Evolutionary conservation across 1,140 invertebrate species (phyloP), one percentile per base, ranked within the genome.

Genomic region (Philotrypesis tridentata): DNA sequence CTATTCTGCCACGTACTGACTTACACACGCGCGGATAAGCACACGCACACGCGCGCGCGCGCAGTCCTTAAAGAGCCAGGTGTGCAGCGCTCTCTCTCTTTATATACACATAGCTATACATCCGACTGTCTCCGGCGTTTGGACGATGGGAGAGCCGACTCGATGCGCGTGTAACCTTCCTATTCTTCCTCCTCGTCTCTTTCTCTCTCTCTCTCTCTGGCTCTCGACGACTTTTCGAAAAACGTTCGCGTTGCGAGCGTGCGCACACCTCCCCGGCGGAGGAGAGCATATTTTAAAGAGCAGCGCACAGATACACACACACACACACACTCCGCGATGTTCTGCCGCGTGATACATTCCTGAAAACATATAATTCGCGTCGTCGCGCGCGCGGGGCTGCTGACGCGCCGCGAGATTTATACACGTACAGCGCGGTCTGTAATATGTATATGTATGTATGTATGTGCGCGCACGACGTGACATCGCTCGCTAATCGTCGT

Each of bases 11-110:
- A 55, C 76, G 65, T 70, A 78, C 48, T 17, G 48, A 55, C 48
- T 55, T 55, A 55, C 21, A 55, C 25, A 33, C 27, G 63, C 76
- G 29, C 76, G 37, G 48, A 55, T 55, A 55, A 55, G 21, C 48
- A 55, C 48, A n/a, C 37, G 27, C 61, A 61, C 9, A 37, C n/a
- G 37, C 21, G 27, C 82, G 84, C 27, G 31, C 65, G 65, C 12
- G 29, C 67, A 60, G 77, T 63, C 63, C 68, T 71, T 79, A 72
- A 72, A 79, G 48, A 72, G 78, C 78, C 78, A 80, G 78, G 78
- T 80, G 80, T 77, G 80, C 80, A 25, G 61, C 40, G 48, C 37
- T 74, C 29, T 48, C n/a, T 29, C 21, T 73, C 6, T 55, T 9
- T 73, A 40, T 27, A 27, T n/a, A n/a, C n/a, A n/a, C n/a, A n/a